Evolutionary conservation across 1,140 invertebrate species (phyloP), one percentile per base, ranked within the genome.

Genomic region (Apis cerana): DNA sequence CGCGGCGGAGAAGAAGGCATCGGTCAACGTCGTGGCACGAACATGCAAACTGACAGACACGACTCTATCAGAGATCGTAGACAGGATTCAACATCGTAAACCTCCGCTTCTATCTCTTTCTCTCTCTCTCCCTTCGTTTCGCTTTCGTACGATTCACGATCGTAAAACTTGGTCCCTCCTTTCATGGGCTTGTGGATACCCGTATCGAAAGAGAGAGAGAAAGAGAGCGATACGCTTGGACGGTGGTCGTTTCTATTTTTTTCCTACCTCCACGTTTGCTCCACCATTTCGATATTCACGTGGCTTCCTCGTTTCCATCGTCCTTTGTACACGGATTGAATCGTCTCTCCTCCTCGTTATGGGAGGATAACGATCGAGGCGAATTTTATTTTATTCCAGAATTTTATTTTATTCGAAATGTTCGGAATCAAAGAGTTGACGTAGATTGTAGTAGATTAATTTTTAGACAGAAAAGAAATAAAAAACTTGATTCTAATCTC

Each of bases 31-130:
- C 83, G 62, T 59, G 71, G 78, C 83, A 81, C 56, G 74, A 74
- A 83, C 80, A 75, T 77, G 76, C 75, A 75, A 77, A 83, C 82
- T 74, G 84, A 85, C 84, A 75, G 82, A 74, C 81, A 83, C 81
- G 82, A 85, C 81, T 85, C 84, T 84, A 84, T 84, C 83, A 75
- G 83, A 59, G 80, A 82, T 82, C 80, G 81, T 82, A 82, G 74
- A 77, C 75, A 82, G 75, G 81, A 82, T 82, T 78, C 67, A 82
- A 78, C 67, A 85, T 85, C 79, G 83, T 85, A 82, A 85, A 85
- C 80, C 80, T 82, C 80, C 19, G 19, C 17, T 54, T 75, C 27
- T 33, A 64, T 68, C 68, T 71, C 71, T 17, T 43, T 54, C 56
- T 2, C 58, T 81, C 68, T 13, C 11, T 50, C 21, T 50, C 68